Conservation (phyloP, 2,797 vertebrate species). For the Hippopotamyrus pictus region DNA sequence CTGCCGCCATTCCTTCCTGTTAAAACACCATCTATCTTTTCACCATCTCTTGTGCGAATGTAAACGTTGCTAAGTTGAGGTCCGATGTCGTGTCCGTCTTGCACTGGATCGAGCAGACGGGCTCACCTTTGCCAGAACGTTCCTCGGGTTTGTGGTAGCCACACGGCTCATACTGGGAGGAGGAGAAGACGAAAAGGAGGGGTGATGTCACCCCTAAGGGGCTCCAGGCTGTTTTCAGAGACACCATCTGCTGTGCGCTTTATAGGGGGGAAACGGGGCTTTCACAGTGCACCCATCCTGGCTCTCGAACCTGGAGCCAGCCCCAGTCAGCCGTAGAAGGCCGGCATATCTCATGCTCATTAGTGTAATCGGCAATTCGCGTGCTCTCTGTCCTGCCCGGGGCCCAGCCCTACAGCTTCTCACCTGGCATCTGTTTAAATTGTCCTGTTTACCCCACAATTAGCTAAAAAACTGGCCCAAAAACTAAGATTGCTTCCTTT, state of each 20-base stretch:
- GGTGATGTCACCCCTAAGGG: neutral
- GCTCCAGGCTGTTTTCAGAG: neutral
- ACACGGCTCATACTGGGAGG: neutral
- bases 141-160: neutral
- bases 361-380: neutral
- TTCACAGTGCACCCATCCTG: constrained; percentile 2
- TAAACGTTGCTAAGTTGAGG: constrained; percentile 17
- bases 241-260: constrained; percentile 9
- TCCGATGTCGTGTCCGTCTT: constrained; percentile 24
- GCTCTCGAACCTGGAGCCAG: neutral
- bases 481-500: neutral
- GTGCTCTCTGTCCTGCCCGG: neutral
- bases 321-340: neutral
- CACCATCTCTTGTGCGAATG: neutral
- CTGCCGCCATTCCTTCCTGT: neutral
- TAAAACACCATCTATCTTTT: neutral
- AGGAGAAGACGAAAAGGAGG: neutral
- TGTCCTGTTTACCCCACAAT: neutral
- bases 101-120: neutral
- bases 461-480: neutral
- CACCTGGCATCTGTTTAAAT: neutral
- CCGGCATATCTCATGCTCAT: neutral
- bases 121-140: neutral
- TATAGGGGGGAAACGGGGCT: neutral
- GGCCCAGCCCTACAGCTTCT: neutral